Evolutionary conservation across 2,113 vertebrate genomes (phyloP).

Genomic region (Equus quagga): DNA sequence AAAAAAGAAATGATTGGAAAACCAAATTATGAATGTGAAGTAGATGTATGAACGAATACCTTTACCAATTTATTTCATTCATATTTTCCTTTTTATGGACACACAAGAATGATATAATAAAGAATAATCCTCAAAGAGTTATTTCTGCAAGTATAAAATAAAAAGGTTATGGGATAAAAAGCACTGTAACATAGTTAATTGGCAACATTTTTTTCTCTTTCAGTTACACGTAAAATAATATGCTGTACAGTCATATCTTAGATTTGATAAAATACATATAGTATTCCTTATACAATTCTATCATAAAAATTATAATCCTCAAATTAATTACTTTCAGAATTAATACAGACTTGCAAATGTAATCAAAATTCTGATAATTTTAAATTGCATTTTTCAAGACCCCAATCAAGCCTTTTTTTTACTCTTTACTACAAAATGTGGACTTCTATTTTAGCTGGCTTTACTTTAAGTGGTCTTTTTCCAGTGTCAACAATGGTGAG

Average conservation of each 20-base stretch:
- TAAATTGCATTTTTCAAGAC: slow-evolving; percentile 21
- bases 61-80: not conserved
- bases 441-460: not conserved
- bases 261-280: not conserved
- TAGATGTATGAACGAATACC: not conserved
- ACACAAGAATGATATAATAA: not conserved
- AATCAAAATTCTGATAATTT: slow-evolving; percentile 23
- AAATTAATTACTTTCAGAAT: slow-evolving; percentile 16
- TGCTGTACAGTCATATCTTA: not conserved
- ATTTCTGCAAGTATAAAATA: slow-evolving; percentile 10
- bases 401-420: not conserved
- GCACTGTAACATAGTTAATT: not conserved
- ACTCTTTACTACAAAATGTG: not conserved
- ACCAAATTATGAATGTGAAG: not conserved
- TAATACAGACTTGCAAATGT: not conserved
- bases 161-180: slow-evolving; percentile 11
- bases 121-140: not conserved
- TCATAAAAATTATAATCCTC: not conserved
- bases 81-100: not conserved
- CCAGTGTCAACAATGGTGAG: not conserved
- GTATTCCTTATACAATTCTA: not conserved
- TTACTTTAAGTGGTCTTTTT: not conserved
- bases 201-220: not conserved
- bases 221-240: not conserved
- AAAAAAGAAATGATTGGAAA: not conserved